A percentile compares a stretch with the other conserved stretches of the same genome.
These are phyloP conservation scores for Megaceryle maxima DNA, from an alignment of 2,113 vertebrate genomes.

Conservation along the genomic window DNA sequence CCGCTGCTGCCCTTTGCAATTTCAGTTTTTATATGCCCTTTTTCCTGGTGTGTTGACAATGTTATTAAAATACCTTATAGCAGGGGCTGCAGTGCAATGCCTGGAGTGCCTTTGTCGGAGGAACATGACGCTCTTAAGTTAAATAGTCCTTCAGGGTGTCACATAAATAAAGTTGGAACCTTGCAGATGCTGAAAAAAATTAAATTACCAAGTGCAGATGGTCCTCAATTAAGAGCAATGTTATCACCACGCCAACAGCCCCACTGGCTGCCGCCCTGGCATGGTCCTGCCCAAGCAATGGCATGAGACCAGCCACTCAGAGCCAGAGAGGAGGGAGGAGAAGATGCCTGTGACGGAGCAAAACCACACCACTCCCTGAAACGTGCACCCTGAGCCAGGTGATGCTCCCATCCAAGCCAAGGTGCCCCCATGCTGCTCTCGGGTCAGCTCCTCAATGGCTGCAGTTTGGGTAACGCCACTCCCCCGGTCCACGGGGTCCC, in stretches of 20 bases:
- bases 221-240: background rate
- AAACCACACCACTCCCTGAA: accelerated
- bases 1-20: background rate
- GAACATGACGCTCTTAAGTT: background rate
- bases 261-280: background rate
- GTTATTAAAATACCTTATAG: background rate
- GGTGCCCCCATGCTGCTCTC: background rate
- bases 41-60: background rate
- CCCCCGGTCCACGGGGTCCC: accelerated
- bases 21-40: background rate
- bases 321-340: background rate
- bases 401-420: background rate
- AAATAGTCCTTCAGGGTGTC: background rate
- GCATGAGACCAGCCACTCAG: accelerated
- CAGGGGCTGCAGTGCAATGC: background rate
- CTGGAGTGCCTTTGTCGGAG: background rate
- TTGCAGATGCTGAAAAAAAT: conserved; percentile 24
- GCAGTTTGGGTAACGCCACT: accelerated
- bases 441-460: accelerated
- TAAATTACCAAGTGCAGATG: conserved; percentile 25
- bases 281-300: accelerated
- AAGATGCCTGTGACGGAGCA: background rate
- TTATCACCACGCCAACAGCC: background rate
- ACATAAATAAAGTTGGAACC: conserved; percentile 23
- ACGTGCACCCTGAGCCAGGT: accelerated